Percentiles rank a stretch among this genome's conserved stretches.
These are phyloP conservation scores for Tiliacea aurago DNA, from an alignment of 2,888 invertebrate genomes.

Conservation along the genomic window DNA sequence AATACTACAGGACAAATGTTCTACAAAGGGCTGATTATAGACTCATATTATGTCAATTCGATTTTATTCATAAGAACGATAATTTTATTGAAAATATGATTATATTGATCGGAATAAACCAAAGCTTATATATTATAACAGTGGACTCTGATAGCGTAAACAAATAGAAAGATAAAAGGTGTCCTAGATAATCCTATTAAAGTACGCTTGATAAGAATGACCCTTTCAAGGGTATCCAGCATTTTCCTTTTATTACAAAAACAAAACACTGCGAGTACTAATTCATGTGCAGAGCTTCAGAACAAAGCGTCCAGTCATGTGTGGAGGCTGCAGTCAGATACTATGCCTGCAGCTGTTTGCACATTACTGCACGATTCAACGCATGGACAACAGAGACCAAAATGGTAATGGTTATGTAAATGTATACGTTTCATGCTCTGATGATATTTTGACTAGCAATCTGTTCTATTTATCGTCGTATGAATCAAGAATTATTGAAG, in stretches of 20 bases:
- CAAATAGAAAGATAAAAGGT: conserved; percentile 36
- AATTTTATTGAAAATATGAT: background rate
- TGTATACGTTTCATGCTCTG: background rate
- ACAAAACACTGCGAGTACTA: background rate
- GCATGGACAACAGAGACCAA: background rate
- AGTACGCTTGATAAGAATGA: conserved; percentile 16
- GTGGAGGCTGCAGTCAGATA: conserved; percentile 9
- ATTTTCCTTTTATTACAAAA: conserved; percentile 10
- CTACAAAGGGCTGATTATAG: too few species aligned
- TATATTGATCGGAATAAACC: conserved; percentile 14
- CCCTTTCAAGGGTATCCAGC: background rate
- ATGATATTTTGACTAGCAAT: background rate
- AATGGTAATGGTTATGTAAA: too few species aligned
- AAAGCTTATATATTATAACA: conserved; percentile 6
- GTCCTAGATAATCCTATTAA: too few species aligned
- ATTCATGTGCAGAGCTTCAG: conserved; percentile 1
- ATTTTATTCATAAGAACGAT: too few species aligned
- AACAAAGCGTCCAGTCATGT: conserved; percentile 19
- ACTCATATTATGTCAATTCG: too few species aligned
- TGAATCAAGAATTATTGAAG: too few species aligned
- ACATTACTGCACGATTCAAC: conserved; percentile 11
- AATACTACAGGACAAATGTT: too few species aligned
- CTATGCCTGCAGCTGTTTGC: background rate
- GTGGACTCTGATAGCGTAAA: conserved; percentile 14
- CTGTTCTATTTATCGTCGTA: background rate